Evolutionary conservation across 2,113 vertebrate species (phyloP), one percentile per base, ranked within the genome.

Genomic region (Burhinus bistriatus): DNA sequence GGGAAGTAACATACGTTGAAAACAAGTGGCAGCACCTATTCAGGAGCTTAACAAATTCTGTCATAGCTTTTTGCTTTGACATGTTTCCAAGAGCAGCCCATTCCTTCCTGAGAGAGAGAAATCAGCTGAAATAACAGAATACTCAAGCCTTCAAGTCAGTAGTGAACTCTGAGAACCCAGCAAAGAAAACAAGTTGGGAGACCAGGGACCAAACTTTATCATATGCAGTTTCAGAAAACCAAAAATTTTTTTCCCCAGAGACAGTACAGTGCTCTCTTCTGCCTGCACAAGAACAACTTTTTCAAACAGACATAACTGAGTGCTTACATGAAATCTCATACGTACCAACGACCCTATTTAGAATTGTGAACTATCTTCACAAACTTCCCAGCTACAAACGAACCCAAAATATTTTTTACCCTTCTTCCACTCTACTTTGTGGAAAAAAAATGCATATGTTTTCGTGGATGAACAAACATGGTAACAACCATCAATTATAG

Each of bases 11-110:
- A 19, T 99, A 99, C 0, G 99, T 99, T 54, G 99, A 99, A 90
- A 99, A 99, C 66, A 99, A 99, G 96, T 98, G 99, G 93, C 99
- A 99, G 96, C 99, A 99, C 90, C 99, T 99, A 89, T 99, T 99
- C 21, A 99, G 98, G 78, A 99, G 98, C 92, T 98, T 99, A 75
- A 99, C 99, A 97, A 99, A 99, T 88, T 99, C 99, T 71, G 99
- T 98, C 99, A 99, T 99, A 93, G 99, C 99, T 58, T 99, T 99
- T 62, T 99, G 99, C 92, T 99, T 99, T 75, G 98, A 98, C 98
- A 99, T 98, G 97, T 97, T 99, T 61, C 99, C 99, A 92, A 99
- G 95, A 36, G 99, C 97, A 40, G 99, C 99, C 99, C 99, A 99
- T 97, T 99, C 99, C 98, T 98, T 99, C 98, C 99, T 99, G 95